Percentiles rank a stretch among this genome's conserved stretches.
Conservation (phyloP, 2,797 vertebrate genomes). For the Etheostoma perlongum region DNA sequence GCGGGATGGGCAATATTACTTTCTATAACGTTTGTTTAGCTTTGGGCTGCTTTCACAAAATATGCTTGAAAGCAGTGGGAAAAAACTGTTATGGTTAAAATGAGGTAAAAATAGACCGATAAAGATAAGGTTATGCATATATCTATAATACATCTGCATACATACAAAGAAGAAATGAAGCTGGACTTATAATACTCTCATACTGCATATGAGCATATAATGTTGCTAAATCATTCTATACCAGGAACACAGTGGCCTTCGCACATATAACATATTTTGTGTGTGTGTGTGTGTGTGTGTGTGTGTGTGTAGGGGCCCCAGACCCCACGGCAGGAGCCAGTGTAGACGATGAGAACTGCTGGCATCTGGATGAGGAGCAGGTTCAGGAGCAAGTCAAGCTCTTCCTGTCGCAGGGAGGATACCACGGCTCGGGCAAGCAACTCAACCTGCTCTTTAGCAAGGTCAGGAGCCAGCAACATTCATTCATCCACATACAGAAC, state of each 20-base stretch:
- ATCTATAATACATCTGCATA: too few relatives aligned
- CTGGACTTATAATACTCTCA: not conserved
- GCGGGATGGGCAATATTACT: not conserved
- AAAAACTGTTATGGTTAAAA: not conserved
- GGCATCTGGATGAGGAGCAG: constrained; percentile 99
- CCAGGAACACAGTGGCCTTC: not conserved
- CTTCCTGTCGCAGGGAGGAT: constrained; percentile 97
- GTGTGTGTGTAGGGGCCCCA: constrained; percentile 89
- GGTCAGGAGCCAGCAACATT: constrained; percentile 73
- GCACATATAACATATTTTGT: constrained; percentile 13
- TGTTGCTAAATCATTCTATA: not conserved
- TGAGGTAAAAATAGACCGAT: not conserved
- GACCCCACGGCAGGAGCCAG: constrained; percentile 98
- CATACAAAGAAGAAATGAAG: not conserved
- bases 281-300: constrained; percentile 38
- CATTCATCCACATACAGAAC: constrained; percentile 39
- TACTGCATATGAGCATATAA: not conserved
- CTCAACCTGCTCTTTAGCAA: constrained; percentile 99
- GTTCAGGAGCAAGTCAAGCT: constrained; percentile 99
- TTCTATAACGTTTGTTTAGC: constrained; percentile 3
- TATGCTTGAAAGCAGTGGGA: not conserved
- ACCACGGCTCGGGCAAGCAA: constrained; percentile 98
- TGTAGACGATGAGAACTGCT: constrained; percentile 98
- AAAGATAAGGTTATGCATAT: too few relatives aligned
- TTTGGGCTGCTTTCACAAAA: constrained; percentile 8